Base-by-base conservation (phyloP, 1,140 invertebrate species). In the Nixonia krombeini region DNA sequence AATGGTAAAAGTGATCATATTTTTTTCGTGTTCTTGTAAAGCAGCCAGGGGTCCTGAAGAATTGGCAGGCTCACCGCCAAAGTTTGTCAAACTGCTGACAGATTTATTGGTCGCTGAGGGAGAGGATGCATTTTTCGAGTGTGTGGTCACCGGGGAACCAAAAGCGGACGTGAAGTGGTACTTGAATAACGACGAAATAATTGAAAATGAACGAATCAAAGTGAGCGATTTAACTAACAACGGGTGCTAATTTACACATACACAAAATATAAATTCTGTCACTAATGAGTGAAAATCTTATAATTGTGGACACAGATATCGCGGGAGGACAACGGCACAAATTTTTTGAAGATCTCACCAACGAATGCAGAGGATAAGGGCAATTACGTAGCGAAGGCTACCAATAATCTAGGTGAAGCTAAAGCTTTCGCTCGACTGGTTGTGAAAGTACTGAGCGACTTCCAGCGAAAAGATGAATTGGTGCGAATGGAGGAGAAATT, bases 381-480 rank as follows among this genome's bases (percentile, higher is more conserved):
- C 1, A 90, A 93, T 45, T 94, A 94, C 73, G 91, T 91, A 0
- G 90, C 90, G 0, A 91, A 91, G 74, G 93, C 93, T 0, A 86
- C 84, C 1, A 94, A 94, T 79, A 72, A 81, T 12, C 83, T 87
- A 13, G 93, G 93, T n/a, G 91, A 94, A 67, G 91, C 91, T 0
- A 93, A 93, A 74, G 92, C 92, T 69, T 93, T 94, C 57, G 91
- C 92, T 0, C 90, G 92, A 63, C 73, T 95, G 1, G 92, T 91
- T 31, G 91, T 93, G 0, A 91, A 91, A 78, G 85, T 87, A 0
- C 81, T 87, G 5, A 84, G 84, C 33, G 78, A 81, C 23, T 81
- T 81, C 46, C 55, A 72, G 29, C 62, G 78, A 15, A 80, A 82
- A 55, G 67, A 83, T 50, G 72, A 87, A 77, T 70, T 82, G 12